These are phyloP conservation scores for Echeneis naucrates DNA, from an alignment of 2,797 vertebrate species.

Conservation along the genomic window DNA sequence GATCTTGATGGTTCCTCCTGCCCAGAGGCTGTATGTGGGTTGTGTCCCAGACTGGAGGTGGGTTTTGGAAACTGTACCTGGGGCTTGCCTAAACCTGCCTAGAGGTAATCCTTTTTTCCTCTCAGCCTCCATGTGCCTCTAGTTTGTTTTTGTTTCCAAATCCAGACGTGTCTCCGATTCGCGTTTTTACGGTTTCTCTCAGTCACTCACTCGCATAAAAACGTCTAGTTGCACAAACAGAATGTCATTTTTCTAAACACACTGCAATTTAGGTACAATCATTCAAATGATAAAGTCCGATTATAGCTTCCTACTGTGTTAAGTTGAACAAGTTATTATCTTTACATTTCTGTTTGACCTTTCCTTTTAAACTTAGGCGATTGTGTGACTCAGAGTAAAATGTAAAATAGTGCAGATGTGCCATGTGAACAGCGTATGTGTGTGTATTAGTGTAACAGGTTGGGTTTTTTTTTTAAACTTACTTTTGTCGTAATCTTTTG, in stretches of 20 bases:
- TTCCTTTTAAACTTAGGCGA: neutral
- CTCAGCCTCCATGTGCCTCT: constrained; percentile 15
- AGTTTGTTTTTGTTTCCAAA: constrained; percentile 29
- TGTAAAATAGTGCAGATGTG: neutral
- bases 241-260: neutral
- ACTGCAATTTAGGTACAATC: neutral
- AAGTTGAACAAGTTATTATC: neutral
- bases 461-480: too few species aligned
- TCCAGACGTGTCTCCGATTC: constrained; percentile 20
- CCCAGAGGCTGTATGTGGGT: constrained; percentile 49
- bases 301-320: neutral
- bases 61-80: constrained; percentile 60
- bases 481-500: too few species aligned
- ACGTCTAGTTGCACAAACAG: neutral
- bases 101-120: constrained; percentile 61
- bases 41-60: constrained; percentile 66
- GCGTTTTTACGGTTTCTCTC: constrained; percentile 6
- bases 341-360: neutral
- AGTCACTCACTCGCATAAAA: neutral
- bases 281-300: neutral
- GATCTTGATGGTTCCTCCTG: constrained; percentile 48
- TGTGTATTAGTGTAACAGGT: too few species aligned
- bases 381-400: neutral
- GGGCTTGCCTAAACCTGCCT: constrained; percentile 56
- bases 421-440: too few species aligned